Conservation (phyloP, 1,140 invertebrate species). For the Globodera ellingtonae region DNA sequence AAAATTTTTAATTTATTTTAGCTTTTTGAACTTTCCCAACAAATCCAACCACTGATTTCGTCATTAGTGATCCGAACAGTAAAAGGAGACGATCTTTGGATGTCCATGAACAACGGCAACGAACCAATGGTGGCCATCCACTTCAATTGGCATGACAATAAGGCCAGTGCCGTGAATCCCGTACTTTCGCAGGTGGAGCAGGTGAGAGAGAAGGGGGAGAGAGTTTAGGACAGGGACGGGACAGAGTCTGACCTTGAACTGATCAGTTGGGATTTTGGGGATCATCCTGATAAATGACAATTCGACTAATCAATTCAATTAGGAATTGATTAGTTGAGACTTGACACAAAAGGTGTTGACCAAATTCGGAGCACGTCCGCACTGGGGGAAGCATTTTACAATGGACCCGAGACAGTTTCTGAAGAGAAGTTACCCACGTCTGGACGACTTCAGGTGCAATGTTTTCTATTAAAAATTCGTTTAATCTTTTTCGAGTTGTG, state of each 20-base stretch:
- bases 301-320: no score
- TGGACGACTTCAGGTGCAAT: not conserved
- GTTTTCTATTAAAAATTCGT: no score
- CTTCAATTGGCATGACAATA: slow-evolving; percentile 7
- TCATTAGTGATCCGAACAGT: slow-evolving; percentile 1
- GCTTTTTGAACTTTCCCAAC: not conserved
- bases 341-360: not conserved
- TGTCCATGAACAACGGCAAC: no score
- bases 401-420: slow-evolving; percentile 5
- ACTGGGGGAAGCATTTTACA: slow-evolving; percentile 23
- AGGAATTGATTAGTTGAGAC: no score
- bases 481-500: no score
- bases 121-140: slow-evolving; percentile 5
- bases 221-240: no score
- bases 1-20: not conserved
- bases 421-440: not conserved
- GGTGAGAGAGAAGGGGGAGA: not conserved
- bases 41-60: not conserved
- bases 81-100: not conserved
- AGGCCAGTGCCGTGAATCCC: not conserved
- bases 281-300: no score
- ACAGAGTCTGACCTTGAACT: no score
- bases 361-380: slow-evolving; percentile 6
- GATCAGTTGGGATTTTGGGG: no score
- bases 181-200: slow-evolving; percentile 10